A percentile compares a stretch with the other conserved stretches of the same genome.
Conservation (phyloP, 2,113 vertebrate species). For the Erythrolamprus reginae region DNA sequence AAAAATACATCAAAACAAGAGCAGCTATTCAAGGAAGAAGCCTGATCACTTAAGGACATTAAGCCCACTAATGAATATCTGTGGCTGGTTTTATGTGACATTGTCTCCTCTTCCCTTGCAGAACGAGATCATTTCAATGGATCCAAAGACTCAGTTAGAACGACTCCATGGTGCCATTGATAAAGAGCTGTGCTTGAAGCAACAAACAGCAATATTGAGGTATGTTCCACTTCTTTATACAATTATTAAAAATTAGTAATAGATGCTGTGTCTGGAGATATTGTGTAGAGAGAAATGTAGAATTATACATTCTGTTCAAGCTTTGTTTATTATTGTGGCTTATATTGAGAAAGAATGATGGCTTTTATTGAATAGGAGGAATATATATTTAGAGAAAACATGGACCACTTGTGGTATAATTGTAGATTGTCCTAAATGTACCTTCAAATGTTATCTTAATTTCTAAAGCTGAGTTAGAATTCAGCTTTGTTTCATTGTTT, state of each 20-base stretch:
- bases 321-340: background rate
- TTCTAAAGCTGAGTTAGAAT: background rate
- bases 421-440: background rate
- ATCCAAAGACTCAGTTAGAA: background rate
- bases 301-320: background rate
- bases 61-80: background rate
- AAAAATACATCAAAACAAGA: background rate
- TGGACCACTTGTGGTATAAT: background rate
- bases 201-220: accelerated
- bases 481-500: background rate
- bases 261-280: background rate
- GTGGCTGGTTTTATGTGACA: background rate
- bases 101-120: background rate
- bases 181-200: background rate
- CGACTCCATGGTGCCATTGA: background rate
- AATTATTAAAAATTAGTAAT: background rate
- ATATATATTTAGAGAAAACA: background rate
- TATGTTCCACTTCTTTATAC: background rate
- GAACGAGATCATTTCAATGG: background rate
- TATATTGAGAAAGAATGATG: background rate
- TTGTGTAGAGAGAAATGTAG: background rate
- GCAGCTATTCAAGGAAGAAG: background rate
- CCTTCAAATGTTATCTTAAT: background rate
- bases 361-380: background rate
- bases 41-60: background rate